phyloP scores from a whole-genome alignment of 2,888 invertebrate species.

The Eupithecia dodoneata region DNA sequence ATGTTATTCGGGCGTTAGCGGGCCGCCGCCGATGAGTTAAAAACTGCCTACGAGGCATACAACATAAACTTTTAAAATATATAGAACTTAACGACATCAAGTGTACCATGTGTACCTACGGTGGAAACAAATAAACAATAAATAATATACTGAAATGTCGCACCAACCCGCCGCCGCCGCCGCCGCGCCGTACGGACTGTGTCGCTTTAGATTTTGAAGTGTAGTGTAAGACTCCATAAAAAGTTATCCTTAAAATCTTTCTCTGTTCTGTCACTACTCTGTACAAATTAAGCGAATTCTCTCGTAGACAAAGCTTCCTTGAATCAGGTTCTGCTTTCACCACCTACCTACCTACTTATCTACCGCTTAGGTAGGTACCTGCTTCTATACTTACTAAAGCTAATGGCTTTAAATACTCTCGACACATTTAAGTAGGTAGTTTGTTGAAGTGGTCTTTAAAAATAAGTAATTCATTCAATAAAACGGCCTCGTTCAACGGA shows the following conservation, averaged over 20 bases:
- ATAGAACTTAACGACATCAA: too few species aligned
- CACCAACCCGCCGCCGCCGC: background rate
- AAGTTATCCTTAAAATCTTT: background rate
- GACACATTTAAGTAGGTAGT: background rate
- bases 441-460: background rate
- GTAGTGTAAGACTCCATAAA: too few species aligned
- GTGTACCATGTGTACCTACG: too few species aligned
- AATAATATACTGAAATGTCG: background rate
- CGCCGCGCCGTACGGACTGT: background rate
- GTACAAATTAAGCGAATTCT: slow-evolving; percentile 34
- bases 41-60: too few species aligned
- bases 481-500: too few species aligned
- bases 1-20: too few species aligned
- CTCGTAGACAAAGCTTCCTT: slow-evolving; percentile 57
- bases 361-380: background rate
- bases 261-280: slow-evolving; percentile 22
- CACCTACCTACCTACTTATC: slow-evolving; percentile 47
- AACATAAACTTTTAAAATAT: too few species aligned
- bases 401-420: background rate
- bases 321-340: slow-evolving; percentile 76
- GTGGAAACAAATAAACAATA: too few species aligned
- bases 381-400: background rate
- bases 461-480: too few species aligned
- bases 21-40: too few species aligned
- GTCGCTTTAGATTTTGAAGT: background rate